Base-by-base conservation (phyloP, 1,140 invertebrate genomes). In the Pectinophora gossypiella region DNA sequence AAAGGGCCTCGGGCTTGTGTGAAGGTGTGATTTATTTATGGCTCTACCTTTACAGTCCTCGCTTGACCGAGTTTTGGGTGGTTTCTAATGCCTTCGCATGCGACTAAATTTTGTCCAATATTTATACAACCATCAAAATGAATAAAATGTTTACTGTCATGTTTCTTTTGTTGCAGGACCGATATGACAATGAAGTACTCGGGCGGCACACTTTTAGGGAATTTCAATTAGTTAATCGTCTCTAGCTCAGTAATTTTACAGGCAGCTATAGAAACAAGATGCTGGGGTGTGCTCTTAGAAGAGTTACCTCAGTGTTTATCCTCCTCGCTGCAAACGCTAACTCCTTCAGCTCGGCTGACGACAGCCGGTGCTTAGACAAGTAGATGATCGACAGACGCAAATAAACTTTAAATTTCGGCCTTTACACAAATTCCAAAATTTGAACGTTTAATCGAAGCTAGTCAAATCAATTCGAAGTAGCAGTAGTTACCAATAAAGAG, bases 1-100 rank as follows among this genome's bases (percentile, higher is more conserved):
- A 85, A 80, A 72, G 77, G 73, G 68, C 46, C 67, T 66, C 54
- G 66, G 74, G 53, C 48, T 80, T 64, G 75, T 75, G 74, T 74
- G 68, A 76, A 85, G 80, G 84, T 83, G 81, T 85, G 84, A 87
- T 85, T 85, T 85, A 87, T 87, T 85, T 85, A 87, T 62, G 80
- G 72, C 77, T 73, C 65, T 66, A 67, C 68, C 64, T 68, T 70
- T 63, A 77, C 56, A 81, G 71, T 61, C 73, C 56, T 70, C 56
- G 67, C 65, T 75, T 77, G 64, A 73, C 68, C 74, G 65, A 64
- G 55, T 73, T 68, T 18, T 64, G 65, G 72, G 72, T 67, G 64
- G 68, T 51, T 68, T 66, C 51, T 64, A 52, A 61, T 38, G 48
- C 54, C 49, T 64, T 56, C 51, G 46, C 46, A 53, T 48, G 42